phyloP scores from a whole-genome alignment of 2,113 vertebrate genomes.

The Antennarius striatus region DNA sequence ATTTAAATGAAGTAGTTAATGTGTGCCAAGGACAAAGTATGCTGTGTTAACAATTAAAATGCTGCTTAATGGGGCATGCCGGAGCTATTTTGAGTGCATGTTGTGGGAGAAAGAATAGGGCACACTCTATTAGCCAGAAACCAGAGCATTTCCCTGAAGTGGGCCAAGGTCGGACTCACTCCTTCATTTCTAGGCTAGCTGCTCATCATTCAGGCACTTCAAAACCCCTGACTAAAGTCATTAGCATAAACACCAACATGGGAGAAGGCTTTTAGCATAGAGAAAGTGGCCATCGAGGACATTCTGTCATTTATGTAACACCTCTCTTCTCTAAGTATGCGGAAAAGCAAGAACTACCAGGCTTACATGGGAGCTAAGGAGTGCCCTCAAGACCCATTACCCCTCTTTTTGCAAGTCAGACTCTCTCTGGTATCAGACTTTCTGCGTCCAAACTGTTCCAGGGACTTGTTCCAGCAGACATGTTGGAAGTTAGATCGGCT shows the following conservation, averaged over 20 bases:
- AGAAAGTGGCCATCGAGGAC: constrained; percentile 53
- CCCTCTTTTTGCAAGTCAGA: constrained; percentile 34
- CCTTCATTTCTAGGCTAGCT: constrained; percentile 57
- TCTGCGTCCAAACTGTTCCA: background rate
- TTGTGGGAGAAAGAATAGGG: constrained; percentile 66
- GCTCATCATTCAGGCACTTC: constrained; percentile 57
- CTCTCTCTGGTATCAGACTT: constrained; percentile 10
- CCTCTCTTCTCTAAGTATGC: constrained; percentile 35
- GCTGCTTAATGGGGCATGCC: constrained; percentile 76
- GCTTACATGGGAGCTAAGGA: constrained; percentile 32
- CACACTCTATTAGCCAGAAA: constrained; percentile 71
- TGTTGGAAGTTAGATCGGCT: constrained; percentile 2
- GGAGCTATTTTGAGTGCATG: constrained; percentile 76
- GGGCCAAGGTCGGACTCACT: constrained; percentile 74
- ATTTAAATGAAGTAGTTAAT: constrained; percentile 78
- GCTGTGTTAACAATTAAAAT: constrained; percentile 78
- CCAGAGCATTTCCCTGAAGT: constrained; percentile 68
- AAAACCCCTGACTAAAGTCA: constrained; percentile 51
- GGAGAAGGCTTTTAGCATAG: constrained; percentile 64
- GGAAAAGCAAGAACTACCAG: constrained; percentile 31
- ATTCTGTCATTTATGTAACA: constrained; percentile 56
- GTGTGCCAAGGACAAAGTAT: constrained; percentile 74
- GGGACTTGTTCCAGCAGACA: constrained; percentile 3
- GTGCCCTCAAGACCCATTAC: constrained; percentile 46
- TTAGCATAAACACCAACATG: constrained; percentile 67